phyloP scores from a whole-genome alignment of 2,797 vertebrate species.

The Cheirogaleus major region DNA sequence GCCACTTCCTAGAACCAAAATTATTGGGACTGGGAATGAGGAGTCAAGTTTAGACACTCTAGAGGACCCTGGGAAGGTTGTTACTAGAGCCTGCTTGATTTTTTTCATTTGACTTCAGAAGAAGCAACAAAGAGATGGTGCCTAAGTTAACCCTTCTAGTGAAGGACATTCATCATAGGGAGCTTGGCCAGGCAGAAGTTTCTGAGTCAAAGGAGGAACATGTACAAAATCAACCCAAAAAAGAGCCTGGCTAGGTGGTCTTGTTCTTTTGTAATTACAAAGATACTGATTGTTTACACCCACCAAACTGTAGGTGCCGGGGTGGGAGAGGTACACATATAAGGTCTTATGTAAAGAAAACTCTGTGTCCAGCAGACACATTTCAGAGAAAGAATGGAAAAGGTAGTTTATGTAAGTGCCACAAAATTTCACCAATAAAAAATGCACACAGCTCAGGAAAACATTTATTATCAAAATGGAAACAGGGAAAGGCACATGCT shows the following conservation, averaged over 20 bases:
- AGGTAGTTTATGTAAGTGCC: background rate
- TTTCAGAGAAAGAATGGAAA: conserved; percentile 2
- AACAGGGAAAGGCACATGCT: background rate
- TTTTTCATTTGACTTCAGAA: background rate
- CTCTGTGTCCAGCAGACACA: background rate
- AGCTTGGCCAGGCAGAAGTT: background rate
- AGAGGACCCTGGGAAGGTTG: background rate
- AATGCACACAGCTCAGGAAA: background rate
- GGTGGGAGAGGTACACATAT: background rate
- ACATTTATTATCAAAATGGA: background rate
- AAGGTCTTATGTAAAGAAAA: background rate
- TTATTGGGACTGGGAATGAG: background rate
- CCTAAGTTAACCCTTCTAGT: background rate
- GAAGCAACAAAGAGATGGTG: background rate
- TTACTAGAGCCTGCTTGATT: background rate
- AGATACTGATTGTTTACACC: background rate
- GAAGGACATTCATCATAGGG: background rate
- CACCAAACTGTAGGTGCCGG: background rate
- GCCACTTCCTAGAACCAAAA: background rate
- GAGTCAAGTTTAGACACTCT: background rate
- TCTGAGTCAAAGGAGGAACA: conserved; percentile 6
- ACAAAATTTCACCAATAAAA: conserved; percentile 9
- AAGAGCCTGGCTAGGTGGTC: background rate
- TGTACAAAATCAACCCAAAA: background rate
- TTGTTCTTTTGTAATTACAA: background rate